A percentile compares a stretch with the other conserved stretches of the same genome.
These are phyloP conservation scores for Leptopilina drosophilae DNA, from an alignment of 2,888 invertebrate genomes.

Conservation along the genomic window DNA sequence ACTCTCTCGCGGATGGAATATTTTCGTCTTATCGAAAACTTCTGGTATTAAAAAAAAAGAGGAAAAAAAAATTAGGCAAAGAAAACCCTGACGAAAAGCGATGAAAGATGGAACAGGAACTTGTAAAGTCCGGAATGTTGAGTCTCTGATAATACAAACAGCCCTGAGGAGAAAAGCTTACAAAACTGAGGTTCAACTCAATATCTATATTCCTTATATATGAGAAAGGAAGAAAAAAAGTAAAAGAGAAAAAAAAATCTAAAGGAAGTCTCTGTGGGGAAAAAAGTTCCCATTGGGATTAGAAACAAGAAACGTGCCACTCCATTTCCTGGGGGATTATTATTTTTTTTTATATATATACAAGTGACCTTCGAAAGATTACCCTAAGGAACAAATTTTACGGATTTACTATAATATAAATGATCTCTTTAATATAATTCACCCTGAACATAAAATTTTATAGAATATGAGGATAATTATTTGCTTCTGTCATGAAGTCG, in stretches of 20 bases:
- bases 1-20: background rate
- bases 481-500: too few species aligned
- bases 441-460: too few species aligned
- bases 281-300: background rate
- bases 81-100: background rate
- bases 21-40: background rate
- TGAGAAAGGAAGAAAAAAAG: too few species aligned
- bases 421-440: background rate
- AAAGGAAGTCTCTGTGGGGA: background rate
- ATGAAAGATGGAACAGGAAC: background rate
- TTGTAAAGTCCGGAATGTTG: constrained; percentile 5
- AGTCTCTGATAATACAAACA: constrained; percentile 18
- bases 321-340: constrained; percentile 9
- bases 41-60: background rate
- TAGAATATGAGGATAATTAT: too few species aligned
- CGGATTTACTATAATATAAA: background rate
- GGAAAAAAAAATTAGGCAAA: background rate
- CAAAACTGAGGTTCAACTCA: constrained; percentile 16
- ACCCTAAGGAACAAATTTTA: background rate
- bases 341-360: background rate
- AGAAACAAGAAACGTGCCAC: constrained; percentile 7
- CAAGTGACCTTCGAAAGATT: background rate
- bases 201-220: too few species aligned
- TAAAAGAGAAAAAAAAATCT: background rate
- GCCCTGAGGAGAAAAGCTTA: background rate